Percentiles rank a stretch among this genome's conserved stretches.
Conservation (phyloP, 2,113 vertebrate genomes). For the Archilochus colubris region DNA sequence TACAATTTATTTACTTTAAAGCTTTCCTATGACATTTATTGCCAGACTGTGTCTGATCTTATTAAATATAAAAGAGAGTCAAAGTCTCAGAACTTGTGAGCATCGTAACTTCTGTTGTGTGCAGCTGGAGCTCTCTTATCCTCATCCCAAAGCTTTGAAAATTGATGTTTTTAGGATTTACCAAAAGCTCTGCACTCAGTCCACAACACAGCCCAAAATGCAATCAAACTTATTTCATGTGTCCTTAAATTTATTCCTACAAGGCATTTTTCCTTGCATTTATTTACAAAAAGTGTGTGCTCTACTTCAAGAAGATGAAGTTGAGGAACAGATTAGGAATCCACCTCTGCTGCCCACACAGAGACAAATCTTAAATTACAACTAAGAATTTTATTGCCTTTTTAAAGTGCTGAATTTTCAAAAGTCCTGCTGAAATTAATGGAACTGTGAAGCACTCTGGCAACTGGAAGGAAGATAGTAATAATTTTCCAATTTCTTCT, state of each 20-base stretch:
- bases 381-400: background rate
- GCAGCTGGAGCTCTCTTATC: background rate
- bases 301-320: background rate
- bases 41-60: background rate
- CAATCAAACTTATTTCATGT: background rate
- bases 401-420: background rate
- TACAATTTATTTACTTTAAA: background rate
- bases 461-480: background rate
- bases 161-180: background rate
- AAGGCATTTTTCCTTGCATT: background rate
- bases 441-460: background rate
- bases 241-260: background rate
- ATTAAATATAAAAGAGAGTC: background rate
- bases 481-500: background rate
- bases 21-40: background rate
- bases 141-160: background rate
- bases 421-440: background rate
- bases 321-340: background rate
- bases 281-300: background rate
- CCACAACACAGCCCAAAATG: background rate
- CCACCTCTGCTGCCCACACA: background rate
- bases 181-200: rapidly evolving
- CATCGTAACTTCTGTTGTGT: background rate
- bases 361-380: background rate
- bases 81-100: background rate